Base-by-base conservation (phyloP, 2,797 vertebrate genomes). In the Myripristis murdjan region DNA sequence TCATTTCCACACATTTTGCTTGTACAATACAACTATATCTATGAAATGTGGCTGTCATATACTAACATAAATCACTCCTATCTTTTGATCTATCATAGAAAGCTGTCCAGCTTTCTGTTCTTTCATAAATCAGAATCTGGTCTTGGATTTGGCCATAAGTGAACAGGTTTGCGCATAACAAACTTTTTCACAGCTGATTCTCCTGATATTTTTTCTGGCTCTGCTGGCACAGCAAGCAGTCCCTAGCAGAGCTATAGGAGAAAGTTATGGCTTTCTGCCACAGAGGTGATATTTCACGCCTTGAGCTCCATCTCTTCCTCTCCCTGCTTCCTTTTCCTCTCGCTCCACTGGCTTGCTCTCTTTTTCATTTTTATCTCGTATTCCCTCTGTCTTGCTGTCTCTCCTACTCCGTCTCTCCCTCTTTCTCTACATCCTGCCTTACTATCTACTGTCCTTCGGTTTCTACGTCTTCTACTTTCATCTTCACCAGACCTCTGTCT, bases 151-250 rank as follows among this genome's bases (percentile, higher is more conserved):
- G n/a, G 15, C 51, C 8, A 1, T 59, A 16, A 62, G 51, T n/a
- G n/a, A n/a, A n/a, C n/a, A n/a, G n/a, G 56, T 79, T 79, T 76
- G 79, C 81, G 75, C 65, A 44, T n/a, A n/a, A n/a, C n/a, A 65
- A 77, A 79, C 61, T 35, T 33, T 60, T 64, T 70, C 47, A 70
- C 61, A 6, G 46, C 52, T 37, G 26, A 22, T 55, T 60, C 31
- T 55, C 41, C 49, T 56, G 48, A 73, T 63, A 51, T 49, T 64
- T 69, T 54, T 6, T 46, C 57, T 58, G 35, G 47, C 43, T 56
- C 18, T 54, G 8, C 31, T 23, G 71, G 53, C 60, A 72, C 49
- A 52, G 37, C 53, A 62, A 58, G 16, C 37, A 48, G 58, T 33
- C 28, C n/a, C 37, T n/a, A 60, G 73, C 54, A 52, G 57, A n/a